phyloP scores from a whole-genome alignment of 2,797 vertebrate genomes.

The Rhynchonycteris naso region DNA sequence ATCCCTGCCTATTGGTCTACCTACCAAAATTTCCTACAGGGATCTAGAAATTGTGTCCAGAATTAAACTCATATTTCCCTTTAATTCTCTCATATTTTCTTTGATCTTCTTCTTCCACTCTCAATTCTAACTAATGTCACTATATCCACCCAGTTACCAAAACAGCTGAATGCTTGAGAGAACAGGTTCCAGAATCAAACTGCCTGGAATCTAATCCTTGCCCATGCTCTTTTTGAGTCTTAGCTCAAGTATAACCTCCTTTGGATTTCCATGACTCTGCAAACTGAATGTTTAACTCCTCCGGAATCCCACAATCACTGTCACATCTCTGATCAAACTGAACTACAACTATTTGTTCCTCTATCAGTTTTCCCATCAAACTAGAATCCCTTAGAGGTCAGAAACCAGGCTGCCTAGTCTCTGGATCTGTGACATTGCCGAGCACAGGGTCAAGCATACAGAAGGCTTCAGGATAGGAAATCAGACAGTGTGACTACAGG shows the following conservation, averaged over 20 bases:
- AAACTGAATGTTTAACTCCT: neutral
- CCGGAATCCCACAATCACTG: neutral
- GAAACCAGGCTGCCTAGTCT: neutral
- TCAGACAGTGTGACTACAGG: neutral
- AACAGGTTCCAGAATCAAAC: neutral
- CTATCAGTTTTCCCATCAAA: neutral
- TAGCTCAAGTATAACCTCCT: neutral
- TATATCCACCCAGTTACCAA: neutral
- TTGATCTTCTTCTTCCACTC: neutral
- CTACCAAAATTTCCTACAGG: conserved; percentile 28
- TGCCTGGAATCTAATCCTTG: neutral
- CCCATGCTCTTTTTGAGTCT: neutral
- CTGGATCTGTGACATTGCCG: neutral
- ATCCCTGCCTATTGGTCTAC: neutral
- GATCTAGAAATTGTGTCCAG: conserved; percentile 20
- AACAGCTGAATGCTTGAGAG: neutral
- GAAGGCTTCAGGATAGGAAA: neutral
- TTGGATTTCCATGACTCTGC: neutral
- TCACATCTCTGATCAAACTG: conserved; percentile 8
- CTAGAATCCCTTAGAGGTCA: neutral
- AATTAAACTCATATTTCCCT: conserved; percentile 45
- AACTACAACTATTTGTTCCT: neutral
- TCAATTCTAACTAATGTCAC: conserved; percentile 29
- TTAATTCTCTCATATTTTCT: neutral
- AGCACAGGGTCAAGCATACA: neutral